Conservation (phyloP, 2,113 vertebrate species). For the Amphilophus citrinellus region DNA sequence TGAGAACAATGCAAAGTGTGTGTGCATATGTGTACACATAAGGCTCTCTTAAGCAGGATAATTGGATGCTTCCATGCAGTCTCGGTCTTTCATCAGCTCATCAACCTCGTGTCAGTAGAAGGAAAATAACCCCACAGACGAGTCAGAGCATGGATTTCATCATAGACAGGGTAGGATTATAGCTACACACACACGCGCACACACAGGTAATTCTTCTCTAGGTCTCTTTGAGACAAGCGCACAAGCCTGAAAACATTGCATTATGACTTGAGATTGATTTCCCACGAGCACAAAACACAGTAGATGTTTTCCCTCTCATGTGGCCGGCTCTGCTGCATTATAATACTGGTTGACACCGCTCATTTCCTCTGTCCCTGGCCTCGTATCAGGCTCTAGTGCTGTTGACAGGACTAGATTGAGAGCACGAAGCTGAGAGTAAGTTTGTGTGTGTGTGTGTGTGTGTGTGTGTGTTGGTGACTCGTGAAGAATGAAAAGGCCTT, state of each 20-base stretch:
- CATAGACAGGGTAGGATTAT: not conserved
- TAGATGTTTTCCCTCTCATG: constrained; percentile 54
- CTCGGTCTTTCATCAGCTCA: constrained; percentile 27
- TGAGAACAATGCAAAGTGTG: not conserved
- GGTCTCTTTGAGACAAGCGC: constrained; percentile 13
- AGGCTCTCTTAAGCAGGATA: constrained; percentile 5
- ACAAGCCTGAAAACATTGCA: constrained; percentile 27
- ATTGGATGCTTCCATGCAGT: constrained; percentile 28
- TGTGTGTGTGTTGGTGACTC: constrained; percentile 28
- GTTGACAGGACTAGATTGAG: constrained; percentile 58
- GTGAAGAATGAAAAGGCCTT: constrained; percentile 45
- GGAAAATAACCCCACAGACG: constrained; percentile 36
- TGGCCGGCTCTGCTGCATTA: constrained; percentile 50
- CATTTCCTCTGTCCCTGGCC: constrained; percentile 58
- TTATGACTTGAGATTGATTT: constrained; percentile 60
- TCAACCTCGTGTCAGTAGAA: constrained; percentile 17
- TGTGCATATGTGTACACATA: not conserved
- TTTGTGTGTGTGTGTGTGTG: constrained; percentile 22
- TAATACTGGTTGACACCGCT: constrained; percentile 55
- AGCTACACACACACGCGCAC: not conserved
- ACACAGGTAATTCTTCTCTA: not conserved
- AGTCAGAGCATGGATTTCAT: constrained; percentile 19
- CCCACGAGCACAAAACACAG: constrained; percentile 51
- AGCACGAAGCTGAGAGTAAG: constrained; percentile 39
- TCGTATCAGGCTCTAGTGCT: constrained; percentile 50